These are phyloP conservation scores for Galerucella calmariensis DNA, from an alignment of 2,888 invertebrate genomes.

Conservation along the genomic window DNA sequence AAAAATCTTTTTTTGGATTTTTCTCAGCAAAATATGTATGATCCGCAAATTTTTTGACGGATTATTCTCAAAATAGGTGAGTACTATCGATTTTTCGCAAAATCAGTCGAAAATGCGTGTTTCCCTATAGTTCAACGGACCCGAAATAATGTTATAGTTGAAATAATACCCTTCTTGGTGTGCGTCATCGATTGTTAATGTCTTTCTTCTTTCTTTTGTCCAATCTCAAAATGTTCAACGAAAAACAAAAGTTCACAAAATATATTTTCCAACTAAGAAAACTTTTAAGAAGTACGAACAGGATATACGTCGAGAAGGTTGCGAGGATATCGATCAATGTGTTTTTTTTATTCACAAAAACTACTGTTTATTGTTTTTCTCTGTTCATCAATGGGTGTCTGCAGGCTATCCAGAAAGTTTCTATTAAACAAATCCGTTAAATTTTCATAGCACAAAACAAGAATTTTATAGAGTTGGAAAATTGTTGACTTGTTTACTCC, in stretches of 20 bases:
- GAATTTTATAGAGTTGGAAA: background rate
- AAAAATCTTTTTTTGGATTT: no score
- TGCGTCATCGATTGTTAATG: no score
- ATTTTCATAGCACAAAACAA: constrained; percentile 5
- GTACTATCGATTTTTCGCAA: no score
- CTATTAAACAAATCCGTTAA: constrained; percentile 6
- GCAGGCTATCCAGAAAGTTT: constrained; percentile 13
- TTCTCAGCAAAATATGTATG: no score
- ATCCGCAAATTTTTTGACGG: no score
- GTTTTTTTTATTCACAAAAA: background rate
- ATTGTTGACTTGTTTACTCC: constrained; percentile 7
- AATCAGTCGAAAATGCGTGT: no score
- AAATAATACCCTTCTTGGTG: no score
- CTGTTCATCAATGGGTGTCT: constrained; percentile 9
- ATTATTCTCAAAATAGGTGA: no score
- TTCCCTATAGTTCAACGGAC: no score
- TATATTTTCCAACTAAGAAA: constrained; percentile 4
- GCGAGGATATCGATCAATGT: background rate
- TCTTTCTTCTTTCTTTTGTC: no score
- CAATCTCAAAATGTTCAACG: background rate
- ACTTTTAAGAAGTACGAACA: constrained; percentile 1
- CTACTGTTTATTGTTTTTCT: constrained; percentile 3
- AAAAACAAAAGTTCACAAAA: constrained; percentile 11
- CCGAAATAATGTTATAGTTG: no score
- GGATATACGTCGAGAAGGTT: background rate